phyloP scores from a whole-genome alignment of 2,797 vertebrate genomes.

The Malacoraja senta region DNA sequence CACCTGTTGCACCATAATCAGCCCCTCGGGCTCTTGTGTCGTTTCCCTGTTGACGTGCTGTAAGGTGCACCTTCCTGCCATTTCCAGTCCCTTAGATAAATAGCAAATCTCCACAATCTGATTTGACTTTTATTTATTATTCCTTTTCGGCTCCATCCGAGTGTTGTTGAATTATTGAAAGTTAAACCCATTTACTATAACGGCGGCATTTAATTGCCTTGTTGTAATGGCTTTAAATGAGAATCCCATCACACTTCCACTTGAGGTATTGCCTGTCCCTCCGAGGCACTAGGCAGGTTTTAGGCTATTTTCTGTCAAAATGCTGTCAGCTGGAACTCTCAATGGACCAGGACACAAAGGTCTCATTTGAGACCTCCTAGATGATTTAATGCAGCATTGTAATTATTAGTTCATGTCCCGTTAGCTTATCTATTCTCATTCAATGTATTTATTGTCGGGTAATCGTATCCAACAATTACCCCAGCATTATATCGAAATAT shows the following conservation, averaged over 20 bases:
- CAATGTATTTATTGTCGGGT: conserved; percentile 61
- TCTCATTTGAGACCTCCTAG: conserved; percentile 48
- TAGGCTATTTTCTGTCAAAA: conserved; percentile 58
- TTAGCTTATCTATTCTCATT: conserved; percentile 63
- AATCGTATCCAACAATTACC: conserved; percentile 53
- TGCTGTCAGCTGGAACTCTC: conserved; percentile 60
- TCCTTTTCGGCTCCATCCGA: background rate
- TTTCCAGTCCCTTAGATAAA: conserved; percentile 23
- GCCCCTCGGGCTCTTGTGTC: conserved; percentile 46
- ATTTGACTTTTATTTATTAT: conserved; percentile 31
- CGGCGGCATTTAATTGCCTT: conserved; percentile 64
- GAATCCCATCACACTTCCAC: conserved; percentile 58
- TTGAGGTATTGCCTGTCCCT: conserved; percentile 53
- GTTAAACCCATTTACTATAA: conserved; percentile 58
- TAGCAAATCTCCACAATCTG: conserved; percentile 44
- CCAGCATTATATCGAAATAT: background rate
- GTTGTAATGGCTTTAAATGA: conserved; percentile 62
- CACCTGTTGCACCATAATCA: conserved; percentile 67
- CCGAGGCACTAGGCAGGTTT: conserved; percentile 57
- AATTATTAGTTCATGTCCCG: conserved; percentile 56
- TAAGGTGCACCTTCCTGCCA: background rate
- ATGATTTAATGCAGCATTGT: conserved; percentile 65
- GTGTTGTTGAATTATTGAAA: conserved; percentile 53
- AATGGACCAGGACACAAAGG: conserved; percentile 61
- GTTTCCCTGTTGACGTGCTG: background rate